These are phyloP conservation scores for Eledona agricola DNA, from an alignment of 2,888 invertebrate genomes.

Conservation along the genomic window DNA sequence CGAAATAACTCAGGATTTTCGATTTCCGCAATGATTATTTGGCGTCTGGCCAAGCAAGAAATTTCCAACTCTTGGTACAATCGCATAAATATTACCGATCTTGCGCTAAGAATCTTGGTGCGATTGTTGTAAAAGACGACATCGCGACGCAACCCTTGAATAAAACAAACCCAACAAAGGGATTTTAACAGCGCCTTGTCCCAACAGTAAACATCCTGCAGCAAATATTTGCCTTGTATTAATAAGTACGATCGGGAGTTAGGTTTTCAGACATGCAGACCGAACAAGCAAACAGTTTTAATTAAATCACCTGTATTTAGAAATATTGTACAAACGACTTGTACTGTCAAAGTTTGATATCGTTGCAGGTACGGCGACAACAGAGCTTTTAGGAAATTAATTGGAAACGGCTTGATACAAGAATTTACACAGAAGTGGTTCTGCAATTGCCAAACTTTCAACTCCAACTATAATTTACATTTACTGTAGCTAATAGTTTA, in stretches of 20 bases:
- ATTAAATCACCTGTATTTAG: too few species aligned
- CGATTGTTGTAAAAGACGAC: conserved; percentile 15
- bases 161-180: conserved; percentile 33
- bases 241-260: conserved; percentile 31
- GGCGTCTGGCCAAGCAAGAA: conserved; percentile 52
- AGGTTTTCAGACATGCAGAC: too few species aligned
- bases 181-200: conserved; percentile 32
- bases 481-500: conserved; percentile 1
- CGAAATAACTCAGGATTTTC: conserved; percentile 58
- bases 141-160: conserved; percentile 21
- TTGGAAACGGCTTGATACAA: not conserved
- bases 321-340: too few species aligned
- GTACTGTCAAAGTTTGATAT: too few species aligned
- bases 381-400: not conserved
- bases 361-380: not conserved
- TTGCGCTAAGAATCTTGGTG: conserved; percentile 14
- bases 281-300: too few species aligned
- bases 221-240: conserved; percentile 20
- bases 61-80: conserved; percentile 46
- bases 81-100: conserved; percentile 41
- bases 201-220: too few species aligned
- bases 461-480: conserved; percentile 2
- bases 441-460: conserved; percentile 4
- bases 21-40: conserved; percentile 59
- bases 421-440: not conserved